phyloP scores from a whole-genome alignment of 2,888 invertebrate species.

The Epiblema foenella region DNA sequence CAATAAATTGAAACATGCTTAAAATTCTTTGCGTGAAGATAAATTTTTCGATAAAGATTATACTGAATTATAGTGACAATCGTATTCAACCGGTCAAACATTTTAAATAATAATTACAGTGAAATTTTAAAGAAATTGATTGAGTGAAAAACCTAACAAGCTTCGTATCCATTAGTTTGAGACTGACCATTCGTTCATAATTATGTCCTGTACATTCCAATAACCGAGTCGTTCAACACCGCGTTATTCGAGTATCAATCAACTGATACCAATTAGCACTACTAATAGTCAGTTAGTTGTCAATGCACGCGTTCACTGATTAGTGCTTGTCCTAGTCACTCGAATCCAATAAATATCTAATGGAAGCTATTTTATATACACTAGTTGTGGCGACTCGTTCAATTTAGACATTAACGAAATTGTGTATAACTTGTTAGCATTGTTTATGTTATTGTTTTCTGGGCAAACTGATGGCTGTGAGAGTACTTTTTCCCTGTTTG shows the following conservation, averaged over 20 bases:
- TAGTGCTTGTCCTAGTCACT: constrained; percentile 25
- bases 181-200: background rate
- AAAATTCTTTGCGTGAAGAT: background rate
- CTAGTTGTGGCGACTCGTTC: background rate
- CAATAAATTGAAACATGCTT: background rate
- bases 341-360: constrained; percentile 20
- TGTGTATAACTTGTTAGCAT: background rate
- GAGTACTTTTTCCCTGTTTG: too few relatives aligned
- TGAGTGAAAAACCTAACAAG: background rate
- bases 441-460: background rate
- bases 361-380: background rate
- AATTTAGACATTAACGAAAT: background rate
- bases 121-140: background rate
- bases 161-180: background rate
- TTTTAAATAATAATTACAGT: too few relatives aligned
- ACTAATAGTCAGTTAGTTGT: constrained; percentile 27
- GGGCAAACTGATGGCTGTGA: too few relatives aligned
- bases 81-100: too few relatives aligned
- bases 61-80: too few relatives aligned
- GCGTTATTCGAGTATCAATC: constrained; percentile 17
- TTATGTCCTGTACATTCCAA: background rate
- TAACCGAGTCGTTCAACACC: background rate
- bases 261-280: constrained; percentile 30
- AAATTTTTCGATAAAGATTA: too few relatives aligned
- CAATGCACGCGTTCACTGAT: constrained; percentile 20